phyloP scores from a whole-genome alignment of 2,888 invertebrate species.

The Syrista parreyssii region DNA sequence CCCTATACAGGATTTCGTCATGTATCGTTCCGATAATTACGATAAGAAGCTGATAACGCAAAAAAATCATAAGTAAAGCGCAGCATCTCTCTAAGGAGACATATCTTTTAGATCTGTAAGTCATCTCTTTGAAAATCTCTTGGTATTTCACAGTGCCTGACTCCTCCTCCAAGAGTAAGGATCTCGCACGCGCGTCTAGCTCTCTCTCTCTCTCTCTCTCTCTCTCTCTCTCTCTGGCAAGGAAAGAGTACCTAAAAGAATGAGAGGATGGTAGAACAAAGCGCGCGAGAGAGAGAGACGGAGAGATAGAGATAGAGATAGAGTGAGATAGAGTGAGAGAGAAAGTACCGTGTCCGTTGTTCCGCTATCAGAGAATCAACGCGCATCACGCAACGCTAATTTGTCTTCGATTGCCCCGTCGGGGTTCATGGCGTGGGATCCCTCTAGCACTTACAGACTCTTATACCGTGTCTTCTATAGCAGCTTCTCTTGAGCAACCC shows the following conservation, averaged over 20 bases:
- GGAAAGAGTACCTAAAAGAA: constrained; percentile 9
- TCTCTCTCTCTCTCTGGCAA: neutral
- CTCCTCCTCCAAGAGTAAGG: constrained; percentile 20
- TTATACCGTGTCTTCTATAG: neutral
- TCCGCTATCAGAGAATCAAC: constrained; percentile 63
- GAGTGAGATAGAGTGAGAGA: constrained; percentile 11
- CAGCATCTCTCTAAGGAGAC: too few relatives aligned
- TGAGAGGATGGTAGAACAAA: constrained; percentile 1
- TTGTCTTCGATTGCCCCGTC: constrained; percentile 64
- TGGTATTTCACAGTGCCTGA: too few relatives aligned
- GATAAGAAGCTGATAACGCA: too few relatives aligned
- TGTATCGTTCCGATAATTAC: too few relatives aligned
- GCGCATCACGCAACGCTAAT: constrained; percentile 66
- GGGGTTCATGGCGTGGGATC: constrained; percentile 61
- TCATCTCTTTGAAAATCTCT: too few relatives aligned
- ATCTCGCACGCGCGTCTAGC: constrained; percentile 19
- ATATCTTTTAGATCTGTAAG: too few relatives aligned
- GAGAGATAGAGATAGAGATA: too few relatives aligned
- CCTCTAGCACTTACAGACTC: constrained; percentile 23
- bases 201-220: neutral
- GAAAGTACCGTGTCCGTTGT: constrained; percentile 57
- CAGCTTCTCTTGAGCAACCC: too few relatives aligned
- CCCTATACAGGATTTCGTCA: too few relatives aligned
- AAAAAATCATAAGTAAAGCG: too few relatives aligned
- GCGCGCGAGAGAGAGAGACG: too few relatives aligned